Evolutionary conservation across 2,888 invertebrate genomes (phyloP), one percentile per base, ranked within the genome.

Genomic region (Conops quadrifasciatus): DNA sequence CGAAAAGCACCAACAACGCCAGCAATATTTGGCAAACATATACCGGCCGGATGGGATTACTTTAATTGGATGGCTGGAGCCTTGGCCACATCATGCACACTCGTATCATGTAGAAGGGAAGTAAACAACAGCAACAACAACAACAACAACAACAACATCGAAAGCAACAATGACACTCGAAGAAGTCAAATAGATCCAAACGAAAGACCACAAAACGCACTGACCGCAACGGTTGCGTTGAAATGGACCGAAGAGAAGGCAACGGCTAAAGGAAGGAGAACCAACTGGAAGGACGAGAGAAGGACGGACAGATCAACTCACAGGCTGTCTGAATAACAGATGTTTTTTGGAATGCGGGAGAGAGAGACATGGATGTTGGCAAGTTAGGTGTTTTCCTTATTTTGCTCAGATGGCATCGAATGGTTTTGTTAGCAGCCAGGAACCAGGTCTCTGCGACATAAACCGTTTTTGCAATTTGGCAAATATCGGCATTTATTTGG

Each of bases 151-250:
- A 53, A 43, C 56, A 66, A 36, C 43, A 47, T 16, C 15, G 26
- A 64, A 24, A 63, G 19, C 2, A 64, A 26, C 49, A 64, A 49
- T 30, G 19, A 49, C 13, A 45, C 47, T 51, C 36, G 49, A 51
- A 58, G 47, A 67, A 67, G 59, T 59, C 67, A 67, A 59, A 67
- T 15, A 26, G 58, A 21, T 53, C 16, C 47, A 19, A 28, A 13
- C 47, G 59, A 67, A 28, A 30, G 30, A 28, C 60, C 67, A 67
- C 67, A 60, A 60, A 60, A 67, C 21, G 59, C 67, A 60, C 49
- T 67, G 60, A 59, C 67, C 67, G 30, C 67, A 67, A 24, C 67
- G 59, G 47, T 24, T 49, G 59, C 49, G 24, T 16, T 58, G 16
- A 43, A 45, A 67, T 53, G 19, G 64, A 26, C 24, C 16, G 24